These are phyloP conservation scores for Calameuta pallipes DNA, from an alignment of 2,888 invertebrate species.

Conservation along the genomic window DNA sequence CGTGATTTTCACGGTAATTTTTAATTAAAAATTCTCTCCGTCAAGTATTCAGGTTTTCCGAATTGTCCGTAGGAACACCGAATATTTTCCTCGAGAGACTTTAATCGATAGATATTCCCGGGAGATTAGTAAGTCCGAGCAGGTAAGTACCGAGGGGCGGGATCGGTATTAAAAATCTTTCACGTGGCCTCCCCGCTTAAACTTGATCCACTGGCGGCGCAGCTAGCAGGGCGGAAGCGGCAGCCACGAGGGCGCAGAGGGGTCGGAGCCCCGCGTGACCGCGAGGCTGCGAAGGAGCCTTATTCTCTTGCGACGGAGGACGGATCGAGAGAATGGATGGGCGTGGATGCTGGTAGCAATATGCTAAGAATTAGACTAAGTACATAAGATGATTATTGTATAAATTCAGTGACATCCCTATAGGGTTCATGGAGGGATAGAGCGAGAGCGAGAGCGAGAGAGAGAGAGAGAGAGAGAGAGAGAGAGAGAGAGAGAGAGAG, in stretches of 20 bases:
- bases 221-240: background rate
- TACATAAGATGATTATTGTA: constrained; percentile 46
- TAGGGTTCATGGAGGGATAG: background rate
- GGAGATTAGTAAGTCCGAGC: constrained; percentile 2
- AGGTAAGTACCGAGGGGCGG: constrained; percentile 3
- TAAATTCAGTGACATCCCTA: constrained; percentile 30
- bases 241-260: background rate
- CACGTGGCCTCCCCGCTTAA: background rate
- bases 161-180: constrained; percentile 15
- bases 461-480: background rate
- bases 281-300: background rate
- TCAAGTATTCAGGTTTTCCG: background rate
- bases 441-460: background rate
- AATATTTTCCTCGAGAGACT: background rate
- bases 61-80: background rate
- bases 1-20: no score
- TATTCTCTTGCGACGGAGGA: background rate
- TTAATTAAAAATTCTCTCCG: no score
- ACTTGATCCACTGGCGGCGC: background rate
- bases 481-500: background rate
- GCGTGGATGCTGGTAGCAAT: constrained; percentile 19
- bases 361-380: constrained; percentile 36
- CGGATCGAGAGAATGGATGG: background rate
- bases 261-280: background rate
- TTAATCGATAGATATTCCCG: constrained; percentile 4